Evolutionary conservation across 2,888 invertebrate species (phyloP).

Genomic region (Gnatocerus cornutus): DNA sequence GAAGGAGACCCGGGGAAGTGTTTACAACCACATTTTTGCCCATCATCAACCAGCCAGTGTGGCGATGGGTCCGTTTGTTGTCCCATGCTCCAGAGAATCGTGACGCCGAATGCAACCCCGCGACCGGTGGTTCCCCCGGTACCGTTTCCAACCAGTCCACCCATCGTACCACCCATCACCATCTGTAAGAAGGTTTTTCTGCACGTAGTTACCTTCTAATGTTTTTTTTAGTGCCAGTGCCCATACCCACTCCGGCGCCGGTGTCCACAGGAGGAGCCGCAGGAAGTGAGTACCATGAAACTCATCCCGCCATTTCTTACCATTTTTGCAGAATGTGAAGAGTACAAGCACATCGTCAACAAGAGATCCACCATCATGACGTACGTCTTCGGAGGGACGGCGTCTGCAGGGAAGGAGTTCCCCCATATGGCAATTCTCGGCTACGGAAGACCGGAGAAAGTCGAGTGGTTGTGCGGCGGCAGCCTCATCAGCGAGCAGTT

Average conservation of each 20-base stretch:
- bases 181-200: too few relatives aligned
- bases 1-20: constrained; percentile 19
- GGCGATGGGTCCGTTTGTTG: constrained; percentile 25
- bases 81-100: constrained; percentile 32
- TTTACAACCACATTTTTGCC: constrained; percentile 14
- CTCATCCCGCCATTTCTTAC: neutral
- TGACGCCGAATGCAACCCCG: constrained; percentile 33
- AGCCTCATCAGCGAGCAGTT: constrained; percentile 77
- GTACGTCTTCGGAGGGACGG: constrained; percentile 60
- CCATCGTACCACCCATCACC: neutral
- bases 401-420: constrained; percentile 62
- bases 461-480: constrained; percentile 78
- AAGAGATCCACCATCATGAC: constrained; percentile 43
- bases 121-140: constrained; percentile 7
- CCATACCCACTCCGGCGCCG: neutral
- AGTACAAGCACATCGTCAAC: constrained; percentile 53
- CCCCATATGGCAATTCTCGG: constrained; percentile 69
- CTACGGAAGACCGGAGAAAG: constrained; percentile 61
- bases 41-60: constrained; percentile 1
- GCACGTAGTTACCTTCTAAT: too few relatives aligned
- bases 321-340: constrained; percentile 54
- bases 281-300: neutral
- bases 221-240: neutral
- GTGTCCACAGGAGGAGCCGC: neutral
- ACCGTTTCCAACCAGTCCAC: neutral